phyloP scores from a whole-genome alignment of 2,888 invertebrate genomes.

The Colletes collaris region DNA sequence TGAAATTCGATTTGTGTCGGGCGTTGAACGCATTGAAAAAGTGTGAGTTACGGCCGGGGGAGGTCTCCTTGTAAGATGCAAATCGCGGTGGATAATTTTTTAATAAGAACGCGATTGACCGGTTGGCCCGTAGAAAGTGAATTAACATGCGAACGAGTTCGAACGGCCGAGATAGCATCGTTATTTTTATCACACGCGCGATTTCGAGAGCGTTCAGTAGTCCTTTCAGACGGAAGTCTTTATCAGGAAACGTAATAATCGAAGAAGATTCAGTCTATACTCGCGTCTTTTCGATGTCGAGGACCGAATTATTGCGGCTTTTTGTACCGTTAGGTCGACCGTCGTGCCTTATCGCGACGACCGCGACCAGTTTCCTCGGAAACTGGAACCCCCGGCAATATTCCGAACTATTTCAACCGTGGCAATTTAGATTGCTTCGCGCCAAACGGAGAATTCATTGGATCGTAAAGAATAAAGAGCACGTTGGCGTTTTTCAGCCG shows the following conservation, averaged over 20 bases:
- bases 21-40: too few species aligned
- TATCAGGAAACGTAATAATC: background rate
- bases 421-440: background rate
- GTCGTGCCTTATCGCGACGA: background rate
- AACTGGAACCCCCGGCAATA: background rate
- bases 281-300: too few species aligned
- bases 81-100: slow-evolving; percentile 24
- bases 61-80: background rate
- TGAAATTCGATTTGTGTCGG: too few species aligned
- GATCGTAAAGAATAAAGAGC: background rate
- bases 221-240: background rate
- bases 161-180: slow-evolving; percentile 18
- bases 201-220: background rate
- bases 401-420: background rate
- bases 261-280: background rate
- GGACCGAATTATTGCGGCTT: background rate
- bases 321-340: background rate
- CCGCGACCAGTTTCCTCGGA: background rate
- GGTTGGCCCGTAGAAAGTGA: slow-evolving; percentile 37
- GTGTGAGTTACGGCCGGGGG: too few species aligned
- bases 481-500: background rate
- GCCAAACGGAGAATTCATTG: background rate
- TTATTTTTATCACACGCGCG: slow-evolving; percentile 26
- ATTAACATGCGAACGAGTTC: slow-evolving; percentile 30
- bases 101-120: slow-evolving; percentile 30